phyloP scores from a whole-genome alignment of 92 coral and sea anemone genomes.

The Anthopleura xanthogrammica region DNA sequence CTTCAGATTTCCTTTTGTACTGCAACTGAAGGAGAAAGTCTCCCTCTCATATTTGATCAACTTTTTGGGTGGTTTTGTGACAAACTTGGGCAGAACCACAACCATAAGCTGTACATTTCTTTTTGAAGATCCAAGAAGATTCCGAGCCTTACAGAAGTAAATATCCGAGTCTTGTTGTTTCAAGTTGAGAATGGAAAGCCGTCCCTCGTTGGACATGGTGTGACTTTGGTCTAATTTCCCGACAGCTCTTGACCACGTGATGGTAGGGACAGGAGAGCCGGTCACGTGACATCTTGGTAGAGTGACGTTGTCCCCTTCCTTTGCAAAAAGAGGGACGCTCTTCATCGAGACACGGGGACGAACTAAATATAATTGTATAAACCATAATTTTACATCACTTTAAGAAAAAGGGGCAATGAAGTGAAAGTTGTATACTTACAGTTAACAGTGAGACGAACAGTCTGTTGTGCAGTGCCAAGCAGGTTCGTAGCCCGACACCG shows the following conservation, averaged over 20 bases:
- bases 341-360: neutral
- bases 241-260: slow-evolving; percentile 14
- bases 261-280: slow-evolving; percentile 13
- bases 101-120: neutral
- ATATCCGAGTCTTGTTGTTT: neutral
- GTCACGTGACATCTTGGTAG: slow-evolving; percentile 21
- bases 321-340: neutral
- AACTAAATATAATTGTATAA: neutral
- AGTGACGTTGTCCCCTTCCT: slow-evolving; percentile 11
- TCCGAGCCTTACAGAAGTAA: neutral
- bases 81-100: neutral
- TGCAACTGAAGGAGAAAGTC: neutral
- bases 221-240: neutral
- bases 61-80: neutral
- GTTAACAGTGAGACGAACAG: neutral
- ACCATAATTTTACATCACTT: neutral
- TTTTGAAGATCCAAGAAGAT: slow-evolving; percentile 5
- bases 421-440: neutral
- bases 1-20: neutral
- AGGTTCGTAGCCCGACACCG: slow-evolving; percentile 40
- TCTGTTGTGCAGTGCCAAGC: too few species aligned
- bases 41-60: neutral
- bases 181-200: neutral
- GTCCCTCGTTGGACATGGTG: neutral
- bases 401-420: neutral